Conservation (phyloP, 2,113 vertebrate genomes). For the Panthera leo region DNA sequence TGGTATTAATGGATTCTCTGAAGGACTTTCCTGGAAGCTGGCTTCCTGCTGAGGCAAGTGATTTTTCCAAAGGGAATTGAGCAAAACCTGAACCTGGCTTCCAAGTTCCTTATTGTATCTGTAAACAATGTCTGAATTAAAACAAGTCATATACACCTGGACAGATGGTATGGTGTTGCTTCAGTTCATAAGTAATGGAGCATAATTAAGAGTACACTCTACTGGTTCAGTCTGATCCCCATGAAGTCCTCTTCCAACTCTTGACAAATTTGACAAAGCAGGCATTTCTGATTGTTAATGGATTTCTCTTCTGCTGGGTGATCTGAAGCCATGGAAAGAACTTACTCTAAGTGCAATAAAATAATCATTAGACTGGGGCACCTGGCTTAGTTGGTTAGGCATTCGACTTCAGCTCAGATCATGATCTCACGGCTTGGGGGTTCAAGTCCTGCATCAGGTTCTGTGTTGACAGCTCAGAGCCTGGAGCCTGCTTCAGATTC, state of each 20-base stretch:
- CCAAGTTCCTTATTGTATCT: background rate
- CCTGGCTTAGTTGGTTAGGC: no score
- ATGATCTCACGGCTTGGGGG: no score
- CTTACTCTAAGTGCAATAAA: background rate
- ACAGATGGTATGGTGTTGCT: background rate
- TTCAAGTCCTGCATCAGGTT: no score
- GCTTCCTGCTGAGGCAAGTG: background rate
- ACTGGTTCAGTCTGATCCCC: background rate
- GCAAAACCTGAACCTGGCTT: background rate
- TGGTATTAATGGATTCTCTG: constrained; percentile 21
- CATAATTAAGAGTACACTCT: background rate
- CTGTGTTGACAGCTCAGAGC: no score
- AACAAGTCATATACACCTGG: background rate
- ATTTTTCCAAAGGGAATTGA: constrained; percentile 16
- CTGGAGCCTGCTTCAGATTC: no score
- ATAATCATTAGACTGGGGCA: background rate
- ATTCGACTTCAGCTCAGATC: no score
- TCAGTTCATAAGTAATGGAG: background rate
- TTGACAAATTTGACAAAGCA: background rate
- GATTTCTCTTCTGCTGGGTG: background rate
- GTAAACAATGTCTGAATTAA: constrained; percentile 8
- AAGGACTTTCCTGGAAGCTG: constrained; percentile 20
- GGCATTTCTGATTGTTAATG: background rate
- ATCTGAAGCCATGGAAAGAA: background rate
- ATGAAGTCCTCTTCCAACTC: background rate